Percentiles rank a stretch among this genome's conserved stretches.
Evolutionary conservation across 2,797 vertebrate genomes (phyloP).

Genomic region (Helicolenus hilgendorfi): DNA sequence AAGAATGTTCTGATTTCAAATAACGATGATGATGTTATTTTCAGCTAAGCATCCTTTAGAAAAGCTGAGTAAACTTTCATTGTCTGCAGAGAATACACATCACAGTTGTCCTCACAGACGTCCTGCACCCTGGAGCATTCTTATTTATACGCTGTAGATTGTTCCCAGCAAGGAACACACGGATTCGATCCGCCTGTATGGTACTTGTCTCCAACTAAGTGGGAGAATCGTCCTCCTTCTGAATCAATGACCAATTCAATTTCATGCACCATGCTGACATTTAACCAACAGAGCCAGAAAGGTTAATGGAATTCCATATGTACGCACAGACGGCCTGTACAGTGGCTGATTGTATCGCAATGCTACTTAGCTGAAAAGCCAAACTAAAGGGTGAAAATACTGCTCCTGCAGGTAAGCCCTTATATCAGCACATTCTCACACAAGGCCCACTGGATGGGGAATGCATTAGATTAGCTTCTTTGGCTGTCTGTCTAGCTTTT

Average conservation of each 20-base stretch:
- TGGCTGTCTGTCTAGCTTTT: conserved; percentile 44
- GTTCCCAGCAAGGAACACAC: conserved; percentile 29
- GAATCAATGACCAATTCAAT: conserved; percentile 89
- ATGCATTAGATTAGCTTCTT: conserved; percentile 60
- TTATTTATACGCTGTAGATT: conserved; percentile 43
- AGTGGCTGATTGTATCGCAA: conserved; percentile 79
- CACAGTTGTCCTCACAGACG: conserved; percentile 37
- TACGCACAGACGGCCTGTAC: conserved; percentile 68
- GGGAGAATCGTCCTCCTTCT: conserved; percentile 70
- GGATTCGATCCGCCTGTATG: conserved; percentile 48
- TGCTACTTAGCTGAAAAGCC: conserved; percentile 77
- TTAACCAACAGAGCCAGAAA: conserved; percentile 85
- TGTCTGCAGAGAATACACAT: conserved; percentile 5
- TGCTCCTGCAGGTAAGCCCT: conserved; percentile 63
- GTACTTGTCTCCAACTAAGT: conserved; percentile 59
- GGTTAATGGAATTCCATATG: conserved; percentile 88
- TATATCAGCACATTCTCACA: conserved; percentile 73
- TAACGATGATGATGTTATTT: background rate
- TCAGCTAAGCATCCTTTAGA: background rate
- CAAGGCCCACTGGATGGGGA: conserved; percentile 48
- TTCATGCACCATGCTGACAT: conserved; percentile 86
- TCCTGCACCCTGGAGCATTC: conserved; percentile 4
- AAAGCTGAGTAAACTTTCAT: conserved; percentile 13
- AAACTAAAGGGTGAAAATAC: conserved; percentile 78
- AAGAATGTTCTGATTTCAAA: background rate